These are phyloP conservation scores for Poeciliopsis turneri DNA, from an alignment of 2,797 vertebrate species.

Conservation along the genomic window DNA sequence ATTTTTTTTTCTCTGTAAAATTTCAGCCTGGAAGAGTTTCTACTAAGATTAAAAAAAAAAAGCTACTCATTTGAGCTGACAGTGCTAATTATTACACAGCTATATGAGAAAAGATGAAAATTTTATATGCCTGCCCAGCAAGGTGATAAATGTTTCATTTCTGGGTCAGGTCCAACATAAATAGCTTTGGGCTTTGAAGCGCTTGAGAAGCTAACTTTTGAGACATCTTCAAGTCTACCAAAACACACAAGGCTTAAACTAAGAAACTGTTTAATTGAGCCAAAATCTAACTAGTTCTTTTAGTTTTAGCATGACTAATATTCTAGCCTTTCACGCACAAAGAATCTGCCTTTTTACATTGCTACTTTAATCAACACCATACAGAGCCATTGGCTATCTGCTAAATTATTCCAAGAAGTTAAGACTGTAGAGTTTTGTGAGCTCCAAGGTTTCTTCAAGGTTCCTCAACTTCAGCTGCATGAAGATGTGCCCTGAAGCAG, in stretches of 20 bases:
- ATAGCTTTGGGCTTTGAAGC: neutral
- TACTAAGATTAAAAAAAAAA: neutral
- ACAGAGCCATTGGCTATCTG: neutral
- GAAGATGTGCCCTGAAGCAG: neutral
- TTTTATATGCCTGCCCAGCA: neutral
- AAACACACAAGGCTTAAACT: neutral
- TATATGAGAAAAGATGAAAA: neutral
- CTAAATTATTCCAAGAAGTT: neutral
- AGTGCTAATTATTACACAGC: neutral
- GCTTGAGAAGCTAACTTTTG: neutral
- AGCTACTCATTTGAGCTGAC: neutral
- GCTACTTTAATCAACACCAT: neutral
- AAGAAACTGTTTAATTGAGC: neutral
- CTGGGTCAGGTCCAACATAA: neutral
- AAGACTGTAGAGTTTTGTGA: neutral
- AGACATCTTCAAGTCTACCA: neutral
- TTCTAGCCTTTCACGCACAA: neutral
- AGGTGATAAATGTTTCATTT: slow-evolving; percentile 1
- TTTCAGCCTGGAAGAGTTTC: neutral
- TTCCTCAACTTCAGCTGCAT: neutral
- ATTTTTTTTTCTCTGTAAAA: neutral
- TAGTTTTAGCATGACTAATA: neutral
- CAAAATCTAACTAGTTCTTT: neutral
- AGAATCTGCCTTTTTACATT: neutral
- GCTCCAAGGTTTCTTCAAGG: neutral